Evolutionary conservation across 1,140 invertebrate genomes (phyloP).

Genomic region (Papilio machaon): DNA sequence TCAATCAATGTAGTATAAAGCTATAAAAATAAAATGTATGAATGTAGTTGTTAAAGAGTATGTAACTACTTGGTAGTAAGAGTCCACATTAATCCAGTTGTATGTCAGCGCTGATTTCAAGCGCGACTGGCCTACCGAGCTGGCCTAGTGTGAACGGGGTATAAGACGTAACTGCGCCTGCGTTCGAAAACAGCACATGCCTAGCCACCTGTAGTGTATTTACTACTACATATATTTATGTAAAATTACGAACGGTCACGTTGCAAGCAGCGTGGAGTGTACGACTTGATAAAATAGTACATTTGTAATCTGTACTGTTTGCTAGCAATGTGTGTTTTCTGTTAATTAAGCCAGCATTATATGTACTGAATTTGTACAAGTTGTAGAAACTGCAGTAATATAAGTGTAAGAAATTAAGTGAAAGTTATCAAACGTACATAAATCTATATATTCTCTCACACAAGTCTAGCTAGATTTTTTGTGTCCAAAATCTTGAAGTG

Average conservation of each 20-base stretch:
- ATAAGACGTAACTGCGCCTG: no score
- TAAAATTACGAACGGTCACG: slow-evolving; percentile 57
- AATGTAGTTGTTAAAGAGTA: neutral
- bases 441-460: neutral
- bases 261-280: slow-evolving; percentile 76
- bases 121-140: no score
- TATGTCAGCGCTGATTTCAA: no score
- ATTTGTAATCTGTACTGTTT: slow-evolving; percentile 48
- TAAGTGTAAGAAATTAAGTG: slow-evolving; percentile 31
- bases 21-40: neutral
- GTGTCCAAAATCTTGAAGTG: slow-evolving; percentile 19
- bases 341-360: slow-evolving; percentile 47
- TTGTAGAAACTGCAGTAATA: slow-evolving; percentile 53
- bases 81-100: no score
- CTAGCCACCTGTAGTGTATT: neutral
- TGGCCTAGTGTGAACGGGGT: no score
- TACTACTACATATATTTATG: neutral
- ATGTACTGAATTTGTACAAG: slow-evolving; percentile 47
- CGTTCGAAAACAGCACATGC: neutral
- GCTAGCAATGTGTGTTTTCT: slow-evolving; percentile 49
- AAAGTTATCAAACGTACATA: neutral
- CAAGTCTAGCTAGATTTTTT: neutral
- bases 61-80: no score
- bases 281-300: slow-evolving; percentile 52
- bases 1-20: neutral